Percentiles rank a stretch among this genome's conserved stretches.
Evolutionary conservation across 2,113 vertebrate genomes (phyloP).

Genomic region (Gopherus evgoodei): DNA sequence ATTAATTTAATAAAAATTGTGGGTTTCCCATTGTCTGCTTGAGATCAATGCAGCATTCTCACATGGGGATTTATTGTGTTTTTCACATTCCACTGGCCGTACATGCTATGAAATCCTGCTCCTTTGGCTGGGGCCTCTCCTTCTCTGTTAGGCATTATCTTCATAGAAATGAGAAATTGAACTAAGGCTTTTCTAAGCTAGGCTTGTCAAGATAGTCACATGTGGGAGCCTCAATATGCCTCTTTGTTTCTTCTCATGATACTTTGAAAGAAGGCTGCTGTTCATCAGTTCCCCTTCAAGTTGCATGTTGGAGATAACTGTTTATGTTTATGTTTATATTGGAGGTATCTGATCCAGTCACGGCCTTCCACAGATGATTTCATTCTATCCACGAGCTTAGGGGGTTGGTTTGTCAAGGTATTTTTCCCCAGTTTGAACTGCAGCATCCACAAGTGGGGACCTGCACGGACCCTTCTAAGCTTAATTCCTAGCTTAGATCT

Average conservation of each 20-base stretch:
- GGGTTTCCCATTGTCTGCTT: background rate
- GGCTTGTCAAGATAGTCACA: background rate
- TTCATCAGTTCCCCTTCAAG: background rate
- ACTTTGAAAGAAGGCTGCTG: background rate
- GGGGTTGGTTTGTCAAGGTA: background rate
- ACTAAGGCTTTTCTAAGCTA: background rate
- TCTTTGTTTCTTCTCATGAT: background rate
- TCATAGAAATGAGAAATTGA: background rate
- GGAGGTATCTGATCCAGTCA: background rate
- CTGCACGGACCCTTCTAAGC: too few relatives aligned
- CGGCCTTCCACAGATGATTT: background rate
- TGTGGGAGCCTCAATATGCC: background rate
- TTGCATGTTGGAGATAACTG: background rate
- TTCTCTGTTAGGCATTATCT: background rate
- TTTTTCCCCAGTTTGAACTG: too few relatives aligned
- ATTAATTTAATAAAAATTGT: background rate
- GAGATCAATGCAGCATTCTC: background rate
- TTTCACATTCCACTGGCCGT: background rate
- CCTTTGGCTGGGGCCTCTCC: rapidly evolving
- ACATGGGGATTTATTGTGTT: background rate
- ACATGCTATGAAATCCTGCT: background rate
- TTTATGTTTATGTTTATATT: too few relatives aligned
- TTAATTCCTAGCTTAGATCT: too few relatives aligned
- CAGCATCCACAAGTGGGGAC: too few relatives aligned
- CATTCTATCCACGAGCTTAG: background rate